Percentiles rank a stretch among this genome's conserved stretches.
Evolutionary conservation across 2,113 vertebrate species (phyloP).

Genomic region (Arizona elegans): DNA sequence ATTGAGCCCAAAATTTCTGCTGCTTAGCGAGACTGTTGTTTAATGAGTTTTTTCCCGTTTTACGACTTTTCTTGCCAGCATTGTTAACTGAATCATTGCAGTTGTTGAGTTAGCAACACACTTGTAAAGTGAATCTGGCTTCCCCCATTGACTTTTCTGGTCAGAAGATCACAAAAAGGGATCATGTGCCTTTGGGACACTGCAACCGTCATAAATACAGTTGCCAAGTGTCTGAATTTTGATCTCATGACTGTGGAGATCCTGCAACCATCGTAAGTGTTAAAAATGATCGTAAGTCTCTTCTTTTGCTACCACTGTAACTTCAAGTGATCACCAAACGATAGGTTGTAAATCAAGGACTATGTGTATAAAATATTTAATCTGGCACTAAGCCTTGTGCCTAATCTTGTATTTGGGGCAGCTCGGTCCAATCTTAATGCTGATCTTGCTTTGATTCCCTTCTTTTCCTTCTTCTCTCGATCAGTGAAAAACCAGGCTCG

Average conservation of each 20-base stretch:
- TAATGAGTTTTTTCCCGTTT: neutral
- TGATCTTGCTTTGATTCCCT: constrained; percentile 38
- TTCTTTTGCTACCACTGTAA: neutral
- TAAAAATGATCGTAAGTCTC: neutral
- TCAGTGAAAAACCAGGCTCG: constrained; percentile 96
- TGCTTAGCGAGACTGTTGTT: neutral
- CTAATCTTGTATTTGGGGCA: neutral
- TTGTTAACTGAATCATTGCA: neutral
- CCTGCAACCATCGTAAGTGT: neutral
- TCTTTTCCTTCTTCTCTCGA: neutral
- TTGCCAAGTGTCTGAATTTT: neutral
- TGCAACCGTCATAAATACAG: neutral
- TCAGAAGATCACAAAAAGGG: no score
- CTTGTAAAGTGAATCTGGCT: no score
- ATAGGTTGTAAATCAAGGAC: neutral
- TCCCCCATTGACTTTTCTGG: no score
- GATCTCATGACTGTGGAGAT: neutral
- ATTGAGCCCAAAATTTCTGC: neutral
- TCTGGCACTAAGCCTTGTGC: neutral
- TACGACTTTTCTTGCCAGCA: neutral
- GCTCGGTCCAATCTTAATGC: neutral
- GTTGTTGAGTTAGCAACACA: neutral
- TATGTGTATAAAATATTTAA: neutral
- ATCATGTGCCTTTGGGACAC: no score
- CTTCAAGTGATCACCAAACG: neutral